Evolutionary conservation across 2,888 invertebrate genomes (phyloP).

Genomic region (Rhagonycha lutea): DNA sequence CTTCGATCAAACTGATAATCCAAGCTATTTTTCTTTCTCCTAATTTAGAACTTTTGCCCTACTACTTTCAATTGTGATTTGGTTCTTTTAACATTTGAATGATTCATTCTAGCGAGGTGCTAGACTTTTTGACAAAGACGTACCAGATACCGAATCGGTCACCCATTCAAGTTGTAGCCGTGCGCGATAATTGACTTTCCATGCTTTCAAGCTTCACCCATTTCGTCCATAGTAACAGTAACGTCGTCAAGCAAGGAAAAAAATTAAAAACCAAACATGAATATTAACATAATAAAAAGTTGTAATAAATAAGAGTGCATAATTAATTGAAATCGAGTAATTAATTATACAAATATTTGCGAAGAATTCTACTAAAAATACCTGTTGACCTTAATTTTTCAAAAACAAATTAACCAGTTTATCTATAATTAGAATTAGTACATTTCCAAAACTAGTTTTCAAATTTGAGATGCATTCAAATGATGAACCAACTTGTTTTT

Average conservation of each 20-base stretch:
- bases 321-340: neutral
- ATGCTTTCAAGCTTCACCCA: neutral
- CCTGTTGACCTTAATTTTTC: constrained; percentile 1
- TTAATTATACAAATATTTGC: constrained; percentile 1
- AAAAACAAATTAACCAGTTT: neutral
- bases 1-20: neutral
- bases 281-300: neutral
- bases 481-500: neutral
- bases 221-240: neutral
- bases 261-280: neutral
- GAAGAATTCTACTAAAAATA: neutral
- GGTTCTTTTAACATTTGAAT: too few species aligned
- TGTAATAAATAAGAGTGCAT: neutral
- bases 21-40: neutral
- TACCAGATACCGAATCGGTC: too few species aligned
- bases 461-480: neutral
- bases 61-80: too few species aligned
- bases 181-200: neutral
- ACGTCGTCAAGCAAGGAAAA: neutral
- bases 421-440: neutral
- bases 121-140: too few species aligned
- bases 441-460: neutral
- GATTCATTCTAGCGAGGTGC: too few species aligned
- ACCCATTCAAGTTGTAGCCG: too few species aligned
- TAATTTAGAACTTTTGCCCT: neutral